Base-by-base conservation (phyloP, 2,888 invertebrate genomes). In the Campaea margaritaria region DNA sequence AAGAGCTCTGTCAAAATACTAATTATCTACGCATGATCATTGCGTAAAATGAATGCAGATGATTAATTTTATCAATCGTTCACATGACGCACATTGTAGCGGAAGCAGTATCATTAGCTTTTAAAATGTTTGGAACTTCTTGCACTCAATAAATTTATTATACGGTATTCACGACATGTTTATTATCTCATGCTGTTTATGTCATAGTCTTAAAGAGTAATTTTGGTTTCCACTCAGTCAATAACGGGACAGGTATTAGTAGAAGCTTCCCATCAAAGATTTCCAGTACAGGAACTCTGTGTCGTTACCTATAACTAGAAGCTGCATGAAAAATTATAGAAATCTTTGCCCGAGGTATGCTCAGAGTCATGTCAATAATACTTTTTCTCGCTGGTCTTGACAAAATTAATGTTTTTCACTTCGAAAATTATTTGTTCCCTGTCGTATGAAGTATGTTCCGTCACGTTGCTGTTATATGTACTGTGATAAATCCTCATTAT, bases 1-100 rank as follows among this genome's bases (percentile, higher is more conserved):
- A 62, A 51, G 62, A 58, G 62, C 55, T 53, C 58, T 55, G 57
- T 63, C 49, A 58, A 58, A 59, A 58, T 43, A 50, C 51, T 59
- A 54, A 59, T 54, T 46, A 49, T 41, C 45, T 54, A 36, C 21
- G 51, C 51, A 42, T 59, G 47, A 47, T 52, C 41, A 27, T 48
- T 52, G 38, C 44, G 52, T 44, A 10, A 42, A 28, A 45, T 60
- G 55, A 60, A 47, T 31, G 16, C 31, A 21, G 45, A 45, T 41
- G 45, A 50, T 46, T 21, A 39, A 42, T 41, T 39, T 34, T 34
- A 12, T 57, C 16, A 41, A 45, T 50, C 31, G 39, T 44, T 12
- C 28, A 44, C 28, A 48, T 15, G n/a, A 13, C 15, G 15, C 16
- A 45, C 4, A 31, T 4, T 10, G 1, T n/a, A 36, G 12, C n/a